Evolutionary conservation across 2,113 vertebrate species (phyloP).

Genomic region (Anhinga rufa): DNA sequence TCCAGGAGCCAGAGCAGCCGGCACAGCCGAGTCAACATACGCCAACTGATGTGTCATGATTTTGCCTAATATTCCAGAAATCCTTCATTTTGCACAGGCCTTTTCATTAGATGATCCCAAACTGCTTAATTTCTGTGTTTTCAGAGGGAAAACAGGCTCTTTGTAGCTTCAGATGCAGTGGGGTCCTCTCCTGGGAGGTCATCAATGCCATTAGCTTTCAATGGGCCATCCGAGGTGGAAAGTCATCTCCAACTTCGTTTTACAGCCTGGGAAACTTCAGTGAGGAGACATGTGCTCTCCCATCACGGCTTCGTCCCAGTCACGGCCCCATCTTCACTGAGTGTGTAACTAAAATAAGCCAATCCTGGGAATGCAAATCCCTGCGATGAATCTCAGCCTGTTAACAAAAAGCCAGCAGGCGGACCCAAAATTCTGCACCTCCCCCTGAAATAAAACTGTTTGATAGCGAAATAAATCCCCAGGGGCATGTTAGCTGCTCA

Average conservation of each 20-base stretch:
- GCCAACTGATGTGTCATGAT: neutral
- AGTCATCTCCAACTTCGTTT: neutral
- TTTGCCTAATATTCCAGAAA: neutral
- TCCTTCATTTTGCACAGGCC: neutral
- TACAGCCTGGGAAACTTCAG: neutral
- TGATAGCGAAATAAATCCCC: conserved; percentile 32
- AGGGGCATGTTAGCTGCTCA: neutral
- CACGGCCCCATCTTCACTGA: neutral
- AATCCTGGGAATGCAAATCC: neutral
- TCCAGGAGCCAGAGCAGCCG: neutral
- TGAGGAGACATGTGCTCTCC: fast-evolving
- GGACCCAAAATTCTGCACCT: neutral
- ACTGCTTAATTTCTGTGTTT: neutral
- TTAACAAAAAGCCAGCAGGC: neutral
- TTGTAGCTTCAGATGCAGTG: neutral
- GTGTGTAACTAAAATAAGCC: neutral
- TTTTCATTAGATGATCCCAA: neutral
- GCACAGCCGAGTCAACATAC: neutral
- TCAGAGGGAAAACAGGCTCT: fast-evolving
- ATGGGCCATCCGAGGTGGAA: neutral
- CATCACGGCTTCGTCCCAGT: neutral
- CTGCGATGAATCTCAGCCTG: neutral
- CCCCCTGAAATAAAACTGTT: neutral
- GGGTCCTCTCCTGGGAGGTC: neutral
- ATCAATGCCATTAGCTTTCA: neutral